Percentiles rank a stretch among this genome's conserved stretches.
These are phyloP conservation scores for Rhinogobius similis DNA, from an alignment of 2,113 vertebrate genomes.

Conservation along the genomic window DNA sequence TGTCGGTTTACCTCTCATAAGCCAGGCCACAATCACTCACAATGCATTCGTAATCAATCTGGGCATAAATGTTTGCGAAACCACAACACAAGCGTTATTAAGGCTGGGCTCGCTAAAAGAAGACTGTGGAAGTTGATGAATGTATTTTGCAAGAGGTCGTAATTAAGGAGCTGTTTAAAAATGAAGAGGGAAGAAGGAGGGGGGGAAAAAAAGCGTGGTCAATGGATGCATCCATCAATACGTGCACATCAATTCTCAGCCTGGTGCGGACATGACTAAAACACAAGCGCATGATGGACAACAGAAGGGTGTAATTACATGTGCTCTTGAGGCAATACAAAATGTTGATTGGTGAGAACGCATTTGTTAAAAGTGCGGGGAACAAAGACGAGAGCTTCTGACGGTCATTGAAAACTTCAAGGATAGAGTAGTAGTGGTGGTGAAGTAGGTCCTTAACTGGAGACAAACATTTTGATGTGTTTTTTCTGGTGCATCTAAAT, in stretches of 20 bases:
- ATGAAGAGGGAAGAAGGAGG: slow-evolving; percentile 38
- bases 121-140: slow-evolving; percentile 24
- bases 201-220: slow-evolving; percentile 5
- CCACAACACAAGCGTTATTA: slow-evolving; percentile 20
- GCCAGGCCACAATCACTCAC: slow-evolving; percentile 29
- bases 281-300: slow-evolving; percentile 9
- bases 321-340: not conserved
- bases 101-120: slow-evolving; percentile 24
- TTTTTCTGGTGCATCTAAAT: not conserved
- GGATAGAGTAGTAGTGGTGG: not conserved
- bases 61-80: slow-evolving; percentile 31
- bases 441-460: not conserved
- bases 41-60: slow-evolving; percentile 37
- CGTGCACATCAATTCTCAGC: slow-evolving; percentile 17
- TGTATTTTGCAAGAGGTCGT: slow-evolving; percentile 28
- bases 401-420: not conserved
- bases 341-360: not conserved
- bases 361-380: slow-evolving; percentile 3
- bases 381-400: not conserved
- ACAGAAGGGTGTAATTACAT: slow-evolving; percentile 17
- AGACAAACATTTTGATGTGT: not conserved
- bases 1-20: slow-evolving; percentile 36
- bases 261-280: slow-evolving; percentile 23
- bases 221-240: slow-evolving; percentile 38
- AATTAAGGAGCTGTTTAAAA: slow-evolving; percentile 47